Percentiles rank a stretch among this genome's conserved stretches.
Conservation (phyloP, 92 coral and sea anemone genomes). For the Umimayanthus chanpuru region DNA sequence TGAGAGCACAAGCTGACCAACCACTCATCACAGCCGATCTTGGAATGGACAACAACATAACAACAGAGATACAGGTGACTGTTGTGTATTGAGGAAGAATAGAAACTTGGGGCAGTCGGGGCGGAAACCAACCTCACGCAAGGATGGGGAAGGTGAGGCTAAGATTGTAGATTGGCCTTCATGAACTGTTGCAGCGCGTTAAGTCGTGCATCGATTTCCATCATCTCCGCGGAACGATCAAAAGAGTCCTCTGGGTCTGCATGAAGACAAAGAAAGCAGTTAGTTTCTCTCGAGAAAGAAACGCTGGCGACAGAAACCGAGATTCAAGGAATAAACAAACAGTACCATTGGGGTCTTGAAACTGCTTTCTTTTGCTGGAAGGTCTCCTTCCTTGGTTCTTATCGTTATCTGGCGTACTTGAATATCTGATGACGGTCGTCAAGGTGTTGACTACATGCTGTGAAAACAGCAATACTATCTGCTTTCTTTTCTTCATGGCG, state of each 20-base stretch:
- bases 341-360: slow-evolving; percentile 15
- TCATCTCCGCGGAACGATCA: slow-evolving; percentile 94
- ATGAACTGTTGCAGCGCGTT: slow-evolving; percentile 94
- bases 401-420: slow-evolving; percentile 88
- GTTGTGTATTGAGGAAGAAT: not conserved
- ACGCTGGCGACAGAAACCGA: not conserved
- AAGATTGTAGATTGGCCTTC: slow-evolving; percentile 90
- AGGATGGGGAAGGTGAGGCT: not conserved
- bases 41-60: not conserved
- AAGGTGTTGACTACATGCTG: not conserved
- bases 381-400: slow-evolving; percentile 7
- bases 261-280: not conserved
- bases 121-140: not conserved
- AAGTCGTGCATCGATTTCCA: slow-evolving; percentile 96
- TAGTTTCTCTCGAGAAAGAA: not conserved
- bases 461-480: not conserved
- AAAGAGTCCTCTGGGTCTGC: slow-evolving; percentile 68
- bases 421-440: slow-evolving; percentile 66
- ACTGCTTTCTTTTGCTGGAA: slow-evolving; percentile 9
- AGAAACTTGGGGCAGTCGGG: not conserved
- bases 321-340: not conserved
- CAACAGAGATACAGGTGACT: not conserved
- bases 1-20: not conserved
- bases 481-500: not conserved
- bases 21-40: not conserved